Base-by-base conservation (phyloP, 2,888 invertebrate species). In the Yponomeuta sedellus region DNA sequence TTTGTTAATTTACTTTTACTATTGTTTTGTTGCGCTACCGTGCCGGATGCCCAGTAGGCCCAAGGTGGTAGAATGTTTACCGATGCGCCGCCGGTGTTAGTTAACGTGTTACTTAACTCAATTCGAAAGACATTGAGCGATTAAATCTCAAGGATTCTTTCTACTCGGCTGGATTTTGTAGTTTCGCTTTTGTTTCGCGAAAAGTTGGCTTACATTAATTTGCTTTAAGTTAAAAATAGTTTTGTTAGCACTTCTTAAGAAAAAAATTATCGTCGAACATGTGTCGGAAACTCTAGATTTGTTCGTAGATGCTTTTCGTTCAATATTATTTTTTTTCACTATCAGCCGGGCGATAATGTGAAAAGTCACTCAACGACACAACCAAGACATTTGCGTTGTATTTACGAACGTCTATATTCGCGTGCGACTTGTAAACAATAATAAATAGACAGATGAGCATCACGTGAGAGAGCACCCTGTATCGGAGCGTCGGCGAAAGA, bases 71-170 rank as follows among this genome's bases (percentile, higher is more conserved):
- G 44, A 52, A 52, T 52, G 44, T 52, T 4, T 4, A 52, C 44
- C 10, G 34, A 34, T 34, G n/a, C n/a, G n/a, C 34, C 44, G 44
- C 1, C 44, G 44, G 44, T 52, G 44, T 52, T 52, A 16, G 44
- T 52, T 52, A 52, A 52, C 16, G 5, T 52, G 44, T 52, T 52
- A 52, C 16, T 52, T 52, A 52, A 34, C 8, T 34, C 34, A 34
- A 5, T 34, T 8, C 10, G 34, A 52, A 52, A 52, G 44, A 52
- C 12, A 52, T 52, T 52, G 44, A 52, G 44, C 16, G 44, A 52
- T 52, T 52, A 52, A 52, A 52, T 52, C 44, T 52, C 44, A 52
- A 52, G 44, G 44, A 52, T 52, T 52, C 44, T 52, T 52, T 52
- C 44, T 52, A 52, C 44, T 52, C 44, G 16, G 44, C 44, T 52